Evolutionary conservation across 1,140 invertebrate species (phyloP).

Genomic region (Wasmannia auropunctata): DNA sequence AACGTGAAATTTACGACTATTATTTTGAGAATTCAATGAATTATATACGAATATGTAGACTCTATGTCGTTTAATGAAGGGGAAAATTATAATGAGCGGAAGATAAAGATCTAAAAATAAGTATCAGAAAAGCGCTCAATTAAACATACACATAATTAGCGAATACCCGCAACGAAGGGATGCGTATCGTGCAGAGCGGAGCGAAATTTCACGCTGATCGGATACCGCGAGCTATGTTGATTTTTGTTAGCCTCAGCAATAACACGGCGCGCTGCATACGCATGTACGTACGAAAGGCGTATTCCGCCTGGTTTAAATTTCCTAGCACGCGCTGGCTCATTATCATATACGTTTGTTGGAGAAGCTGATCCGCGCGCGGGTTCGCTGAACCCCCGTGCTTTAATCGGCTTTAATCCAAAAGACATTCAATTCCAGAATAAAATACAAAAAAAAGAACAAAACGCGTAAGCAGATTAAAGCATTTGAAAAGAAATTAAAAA

Average conservation of each 20-base stretch:
- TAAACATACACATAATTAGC: background rate
- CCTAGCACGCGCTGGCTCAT: slow-evolving; percentile 76
- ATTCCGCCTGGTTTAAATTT: slow-evolving; percentile 78
- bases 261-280: slow-evolving; percentile 47
- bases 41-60: background rate
- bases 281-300: slow-evolving; percentile 58
- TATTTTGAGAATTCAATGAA: slow-evolving; percentile 3
- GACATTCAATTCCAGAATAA: background rate
- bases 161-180: background rate
- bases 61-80: background rate
- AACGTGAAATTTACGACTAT: background rate
- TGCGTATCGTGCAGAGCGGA: background rate
- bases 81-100: background rate
- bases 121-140: background rate
- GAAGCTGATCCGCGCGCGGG: slow-evolving; percentile 57
- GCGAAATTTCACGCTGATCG: slow-evolving; percentile 47
- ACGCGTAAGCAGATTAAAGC: background rate
- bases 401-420: slow-evolving; percentile 62
- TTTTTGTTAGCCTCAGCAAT: slow-evolving; percentile 60
- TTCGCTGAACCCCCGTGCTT: slow-evolving; percentile 75
- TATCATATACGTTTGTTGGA: slow-evolving; percentile 74
- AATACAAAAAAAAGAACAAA: background rate
- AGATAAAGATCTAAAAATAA: background rate
- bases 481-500: background rate
- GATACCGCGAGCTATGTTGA: slow-evolving; percentile 63